Percentiles rank a stretch among this genome's conserved stretches.
These are phyloP conservation scores for Cuculus canorus DNA, from an alignment of 2,797 vertebrate species.

Conservation along the genomic window DNA sequence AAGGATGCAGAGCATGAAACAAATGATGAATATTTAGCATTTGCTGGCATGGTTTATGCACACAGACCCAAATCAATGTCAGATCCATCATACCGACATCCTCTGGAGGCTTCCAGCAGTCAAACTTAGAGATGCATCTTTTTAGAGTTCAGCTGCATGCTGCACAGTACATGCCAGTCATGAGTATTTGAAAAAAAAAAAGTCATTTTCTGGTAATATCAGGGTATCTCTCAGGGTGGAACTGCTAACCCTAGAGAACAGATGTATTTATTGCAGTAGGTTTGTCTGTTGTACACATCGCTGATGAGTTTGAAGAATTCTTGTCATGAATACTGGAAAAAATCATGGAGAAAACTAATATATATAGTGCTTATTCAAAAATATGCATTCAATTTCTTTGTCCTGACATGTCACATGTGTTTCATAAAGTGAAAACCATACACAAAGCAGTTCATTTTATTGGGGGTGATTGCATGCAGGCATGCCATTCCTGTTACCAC, in stretches of 20 bases:
- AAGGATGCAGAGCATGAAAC: neutral
- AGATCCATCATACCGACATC: neutral
- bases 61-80: neutral
- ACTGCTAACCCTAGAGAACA: neutral
- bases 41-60: neutral
- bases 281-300: neutral
- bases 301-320: neutral
- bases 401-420: neutral
- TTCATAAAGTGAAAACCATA: conserved; percentile 37
- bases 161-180: neutral
- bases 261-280: neutral
- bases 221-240: neutral
- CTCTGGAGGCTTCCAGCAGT: neutral
- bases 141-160: neutral
- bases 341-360: neutral
- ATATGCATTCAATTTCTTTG: conserved; percentile 8
- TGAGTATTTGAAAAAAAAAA: neutral
- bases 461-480: neutral
- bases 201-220: neutral
- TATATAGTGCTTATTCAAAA: neutral
- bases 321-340: neutral
- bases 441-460: neutral
- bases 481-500: neutral
- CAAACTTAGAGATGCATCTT: neutral
- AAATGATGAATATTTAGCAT: conserved; percentile 8